Percentiles rank a stretch among this genome's conserved stretches.
phyloP scores from a whole-genome alignment of 2,797 vertebrate genomes.

The Sphenodon punctatus region DNA sequence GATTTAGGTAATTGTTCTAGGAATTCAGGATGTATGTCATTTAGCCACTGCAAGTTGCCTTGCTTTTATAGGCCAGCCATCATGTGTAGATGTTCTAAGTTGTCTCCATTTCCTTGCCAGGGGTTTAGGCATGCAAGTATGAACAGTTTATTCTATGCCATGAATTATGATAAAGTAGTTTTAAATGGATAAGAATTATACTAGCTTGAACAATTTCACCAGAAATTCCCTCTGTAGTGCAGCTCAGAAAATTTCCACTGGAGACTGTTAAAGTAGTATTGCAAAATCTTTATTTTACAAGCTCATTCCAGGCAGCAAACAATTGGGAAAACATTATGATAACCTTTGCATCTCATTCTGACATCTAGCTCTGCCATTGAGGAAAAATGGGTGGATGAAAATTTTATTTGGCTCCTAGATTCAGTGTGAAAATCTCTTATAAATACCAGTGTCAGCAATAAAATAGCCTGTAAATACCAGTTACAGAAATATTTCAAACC shows the following conservation, averaged over 20 bases:
- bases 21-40: background rate
- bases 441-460: constrained; percentile 26
- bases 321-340: constrained; percentile 32
- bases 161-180: constrained; percentile 15
- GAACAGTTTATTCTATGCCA: constrained; percentile 19
- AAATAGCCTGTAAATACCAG: constrained; percentile 13
- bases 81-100: background rate
- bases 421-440: constrained; percentile 30
- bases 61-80: background rate
- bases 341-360: background rate
- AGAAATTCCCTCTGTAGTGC: constrained; percentile 27
- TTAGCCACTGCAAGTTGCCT: constrained; percentile 5
- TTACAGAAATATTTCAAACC: constrained; percentile 5
- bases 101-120: constrained; percentile 10
- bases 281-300: constrained; percentile 39
- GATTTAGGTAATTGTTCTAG: constrained; percentile 29
- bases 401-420: constrained; percentile 14
- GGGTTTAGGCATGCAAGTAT: background rate
- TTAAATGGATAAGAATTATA: constrained; percentile 31
- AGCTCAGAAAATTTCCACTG: background rate
- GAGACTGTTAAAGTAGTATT: constrained; percentile 25
- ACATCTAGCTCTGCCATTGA: constrained; percentile 14
- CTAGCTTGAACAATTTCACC: constrained; percentile 11
- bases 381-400: background rate
- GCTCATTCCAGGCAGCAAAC: constrained; percentile 2